Conservation (phyloP, 2,797 vertebrate genomes). For the Propithecus perrieri region DNA sequence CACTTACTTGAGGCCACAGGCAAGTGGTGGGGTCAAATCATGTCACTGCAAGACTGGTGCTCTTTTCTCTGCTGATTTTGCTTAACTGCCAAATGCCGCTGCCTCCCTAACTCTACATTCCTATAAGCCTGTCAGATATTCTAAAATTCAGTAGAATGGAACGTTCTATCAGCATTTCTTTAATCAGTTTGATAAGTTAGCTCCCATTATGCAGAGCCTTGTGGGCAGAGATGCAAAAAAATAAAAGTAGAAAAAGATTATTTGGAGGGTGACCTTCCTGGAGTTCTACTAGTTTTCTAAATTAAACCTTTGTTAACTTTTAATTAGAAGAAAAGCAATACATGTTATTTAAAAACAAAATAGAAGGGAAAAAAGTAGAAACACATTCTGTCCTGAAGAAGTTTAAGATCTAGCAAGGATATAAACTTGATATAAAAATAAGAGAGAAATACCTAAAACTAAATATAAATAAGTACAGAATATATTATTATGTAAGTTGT, state of each 20-base stretch:
- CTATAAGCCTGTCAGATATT: neutral
- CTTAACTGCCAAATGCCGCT: neutral
- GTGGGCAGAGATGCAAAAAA: neutral
- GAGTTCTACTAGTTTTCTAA: conserved; percentile 38
- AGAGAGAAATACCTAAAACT: neutral
- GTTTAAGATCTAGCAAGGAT: neutral
- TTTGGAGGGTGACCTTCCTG: neutral
- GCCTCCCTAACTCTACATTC: neutral
- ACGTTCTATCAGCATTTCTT: neutral
- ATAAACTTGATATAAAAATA: neutral
- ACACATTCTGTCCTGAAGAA: neutral
- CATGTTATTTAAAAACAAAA: neutral
- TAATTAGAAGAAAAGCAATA: conserved; percentile 37
- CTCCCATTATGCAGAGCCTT: neutral
- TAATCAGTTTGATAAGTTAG: neutral
- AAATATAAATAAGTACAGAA: neutral
- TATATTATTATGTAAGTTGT: neutral
- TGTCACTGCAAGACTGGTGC: neutral
- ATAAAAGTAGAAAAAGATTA: neutral
- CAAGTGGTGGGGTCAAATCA: neutral
- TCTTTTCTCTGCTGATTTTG: neutral
- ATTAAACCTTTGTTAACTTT: conserved; percentile 25
- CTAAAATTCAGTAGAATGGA: neutral
- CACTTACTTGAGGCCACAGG: neutral
- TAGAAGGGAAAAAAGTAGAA: neutral